These are phyloP conservation scores for Strix aluco DNA, from an alignment of 2,113 vertebrate genomes.

Conservation along the genomic window DNA sequence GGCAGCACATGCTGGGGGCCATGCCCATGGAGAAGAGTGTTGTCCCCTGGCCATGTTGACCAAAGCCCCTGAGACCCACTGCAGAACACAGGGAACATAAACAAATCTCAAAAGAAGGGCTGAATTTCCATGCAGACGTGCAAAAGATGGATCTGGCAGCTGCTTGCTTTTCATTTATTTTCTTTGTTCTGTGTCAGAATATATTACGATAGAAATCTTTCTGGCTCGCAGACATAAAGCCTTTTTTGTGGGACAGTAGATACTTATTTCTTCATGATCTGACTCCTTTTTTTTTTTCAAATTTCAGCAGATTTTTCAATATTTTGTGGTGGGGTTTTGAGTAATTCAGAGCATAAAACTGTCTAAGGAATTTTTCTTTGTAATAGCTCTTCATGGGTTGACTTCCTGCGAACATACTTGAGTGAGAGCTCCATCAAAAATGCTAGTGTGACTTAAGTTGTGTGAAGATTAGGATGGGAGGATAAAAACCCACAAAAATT, in stretches of 20 bases:
- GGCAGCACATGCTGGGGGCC: rapidly evolving
- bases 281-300: neutral
- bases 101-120: neutral
- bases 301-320: constrained; percentile 41
- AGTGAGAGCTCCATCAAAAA: constrained; percentile 1
- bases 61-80: neutral
- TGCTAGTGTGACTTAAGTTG: neutral
- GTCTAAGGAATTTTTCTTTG: constrained; percentile 10
- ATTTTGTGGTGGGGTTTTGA: neutral
- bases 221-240: neutral
- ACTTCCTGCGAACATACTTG: neutral
- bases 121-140: neutral
- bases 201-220: neutral
- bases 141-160: neutral
- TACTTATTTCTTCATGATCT: neutral
- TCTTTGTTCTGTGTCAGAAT: constrained; percentile 1
- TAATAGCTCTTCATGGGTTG: neutral
- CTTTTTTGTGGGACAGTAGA: neutral
- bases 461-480: neutral
- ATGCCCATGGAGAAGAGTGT: rapidly evolving
- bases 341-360: neutral
- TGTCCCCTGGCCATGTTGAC: neutral
- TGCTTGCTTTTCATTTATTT: neutral
- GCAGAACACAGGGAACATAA: neutral
- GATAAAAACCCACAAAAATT: constrained; percentile 34